Conservation (phyloP, 1,140 invertebrate species). For the Saxidomus purpurata region DNA sequence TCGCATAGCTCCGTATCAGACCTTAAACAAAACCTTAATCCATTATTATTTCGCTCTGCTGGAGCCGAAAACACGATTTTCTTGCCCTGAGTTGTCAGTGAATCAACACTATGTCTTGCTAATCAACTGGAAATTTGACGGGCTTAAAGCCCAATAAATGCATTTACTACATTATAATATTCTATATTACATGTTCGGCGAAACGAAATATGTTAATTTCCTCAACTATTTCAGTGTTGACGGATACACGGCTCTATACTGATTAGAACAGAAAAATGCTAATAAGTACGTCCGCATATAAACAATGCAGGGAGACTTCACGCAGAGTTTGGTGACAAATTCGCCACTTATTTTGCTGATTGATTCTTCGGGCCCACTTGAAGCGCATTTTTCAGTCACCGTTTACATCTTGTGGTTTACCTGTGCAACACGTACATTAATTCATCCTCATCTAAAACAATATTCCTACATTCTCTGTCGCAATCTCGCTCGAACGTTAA, state of each 20-base stretch:
- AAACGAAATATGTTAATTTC: slow-evolving; percentile 43
- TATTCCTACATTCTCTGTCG: background rate
- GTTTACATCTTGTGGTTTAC: slow-evolving; percentile 17
- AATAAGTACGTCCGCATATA: background rate
- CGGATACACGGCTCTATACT: background rate
- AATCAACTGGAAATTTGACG: slow-evolving; percentile 29
- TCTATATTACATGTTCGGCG: slow-evolving; percentile 43
- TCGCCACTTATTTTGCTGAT: slow-evolving; percentile 1
- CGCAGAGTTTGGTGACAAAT: background rate
- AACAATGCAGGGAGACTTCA: background rate
- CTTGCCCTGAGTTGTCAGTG: background rate
- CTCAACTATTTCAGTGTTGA: slow-evolving; percentile 32
- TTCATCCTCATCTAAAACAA: background rate
- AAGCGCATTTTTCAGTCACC: slow-evolving; percentile 2
- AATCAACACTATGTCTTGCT: background rate
- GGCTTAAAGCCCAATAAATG: slow-evolving; percentile 42
- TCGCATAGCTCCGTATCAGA: slow-evolving; percentile 12
- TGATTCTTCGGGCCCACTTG: slow-evolving; percentile 16
- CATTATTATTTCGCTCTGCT: slow-evolving; percentile 34
- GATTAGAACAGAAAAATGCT: slow-evolving; percentile 32
- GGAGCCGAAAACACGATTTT: slow-evolving; percentile 51
- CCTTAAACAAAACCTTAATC: slow-evolving; percentile 18
- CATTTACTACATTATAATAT: slow-evolving; percentile 51
- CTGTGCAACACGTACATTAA: background rate
- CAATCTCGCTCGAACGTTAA: background rate